These are phyloP conservation scores for Alouatta palliata DNA, from an alignment of 2,113 vertebrate genomes.

Conservation along the genomic window DNA sequence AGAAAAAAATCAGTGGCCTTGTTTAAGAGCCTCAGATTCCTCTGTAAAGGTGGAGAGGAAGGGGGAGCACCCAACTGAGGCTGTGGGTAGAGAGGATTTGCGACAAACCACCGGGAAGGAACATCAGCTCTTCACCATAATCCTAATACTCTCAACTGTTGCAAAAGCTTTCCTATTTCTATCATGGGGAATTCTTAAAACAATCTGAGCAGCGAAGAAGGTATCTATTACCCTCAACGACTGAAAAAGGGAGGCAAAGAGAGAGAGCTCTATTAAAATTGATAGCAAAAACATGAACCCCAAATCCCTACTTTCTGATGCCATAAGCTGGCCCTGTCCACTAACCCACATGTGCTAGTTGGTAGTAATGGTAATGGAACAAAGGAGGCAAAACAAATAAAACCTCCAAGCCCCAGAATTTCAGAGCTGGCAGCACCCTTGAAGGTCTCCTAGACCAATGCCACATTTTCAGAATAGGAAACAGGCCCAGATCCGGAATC, in stretches of 20 bases:
- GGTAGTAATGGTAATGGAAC: not conserved
- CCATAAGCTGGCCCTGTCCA: not conserved
- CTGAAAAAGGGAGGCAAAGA: not conserved
- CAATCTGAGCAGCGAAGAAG: not conserved
- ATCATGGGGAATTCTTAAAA: not conserved
- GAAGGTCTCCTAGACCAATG: not conserved
- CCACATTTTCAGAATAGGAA: not conserved
- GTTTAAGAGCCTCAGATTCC: not conserved
- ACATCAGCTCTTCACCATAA: not conserved
- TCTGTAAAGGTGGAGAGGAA: not conserved
- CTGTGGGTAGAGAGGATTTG: not conserved
- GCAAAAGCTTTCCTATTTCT: not conserved
- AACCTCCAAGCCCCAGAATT: not conserved
- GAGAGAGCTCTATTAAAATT: not conserved
- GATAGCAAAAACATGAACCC: not conserved
- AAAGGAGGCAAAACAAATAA: not conserved
- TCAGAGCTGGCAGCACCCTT: not conserved
- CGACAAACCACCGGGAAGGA: not conserved
- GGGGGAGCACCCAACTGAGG: not conserved
- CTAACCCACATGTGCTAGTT: accelerated
- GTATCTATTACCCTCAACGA: not conserved
- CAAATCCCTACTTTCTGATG: not conserved
- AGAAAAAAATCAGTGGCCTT: not conserved
- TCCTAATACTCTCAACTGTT: not conserved
- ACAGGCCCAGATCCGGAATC: not conserved